Evolutionary conservation across 1,140 invertebrate genomes (phyloP).

Genomic region (Drepana arcuata): DNA sequence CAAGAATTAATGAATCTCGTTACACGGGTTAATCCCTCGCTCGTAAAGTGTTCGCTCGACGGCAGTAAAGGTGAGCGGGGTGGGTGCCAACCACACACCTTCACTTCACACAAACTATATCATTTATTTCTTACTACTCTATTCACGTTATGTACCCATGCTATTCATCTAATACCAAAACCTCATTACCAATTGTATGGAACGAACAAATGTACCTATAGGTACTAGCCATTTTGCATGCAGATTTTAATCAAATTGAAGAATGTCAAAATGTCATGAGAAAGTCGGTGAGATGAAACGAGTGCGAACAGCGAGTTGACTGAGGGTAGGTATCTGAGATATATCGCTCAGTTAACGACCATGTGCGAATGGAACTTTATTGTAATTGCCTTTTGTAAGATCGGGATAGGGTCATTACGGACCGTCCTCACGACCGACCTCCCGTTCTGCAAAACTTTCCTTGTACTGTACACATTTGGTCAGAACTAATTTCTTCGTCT

Average conservation of each 20-base stretch:
- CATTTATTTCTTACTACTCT: neutral
- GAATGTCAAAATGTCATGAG: slow-evolving; percentile 17
- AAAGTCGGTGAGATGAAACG: slow-evolving; percentile 41
- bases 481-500: too few relatives aligned
- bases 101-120: slow-evolving; percentile 2
- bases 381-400: slow-evolving; percentile 72
- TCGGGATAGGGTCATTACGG: slow-evolving; percentile 62
- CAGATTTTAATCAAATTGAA: too few relatives aligned
- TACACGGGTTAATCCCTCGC: slow-evolving; percentile 72
- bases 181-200: too few relatives aligned
- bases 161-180: too few relatives aligned
- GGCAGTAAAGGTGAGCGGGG: slow-evolving; percentile 56
- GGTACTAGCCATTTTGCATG: too few relatives aligned
- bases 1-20: slow-evolving; percentile 74
- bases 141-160: too few relatives aligned
- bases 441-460: slow-evolving; percentile 41
- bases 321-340: slow-evolving; percentile 51
- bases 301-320: slow-evolving; percentile 36
- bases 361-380: slow-evolving; percentile 69
- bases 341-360: slow-evolving; percentile 69
- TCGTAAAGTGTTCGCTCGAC: slow-evolving; percentile 66
- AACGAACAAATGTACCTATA: too few relatives aligned
- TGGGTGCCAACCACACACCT: slow-evolving; percentile 22
- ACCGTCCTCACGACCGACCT: slow-evolving; percentile 37
- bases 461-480: slow-evolving; percentile 12